Conservation (phyloP, 1,140 invertebrate genomes). For the Drosophila azteca region DNA sequence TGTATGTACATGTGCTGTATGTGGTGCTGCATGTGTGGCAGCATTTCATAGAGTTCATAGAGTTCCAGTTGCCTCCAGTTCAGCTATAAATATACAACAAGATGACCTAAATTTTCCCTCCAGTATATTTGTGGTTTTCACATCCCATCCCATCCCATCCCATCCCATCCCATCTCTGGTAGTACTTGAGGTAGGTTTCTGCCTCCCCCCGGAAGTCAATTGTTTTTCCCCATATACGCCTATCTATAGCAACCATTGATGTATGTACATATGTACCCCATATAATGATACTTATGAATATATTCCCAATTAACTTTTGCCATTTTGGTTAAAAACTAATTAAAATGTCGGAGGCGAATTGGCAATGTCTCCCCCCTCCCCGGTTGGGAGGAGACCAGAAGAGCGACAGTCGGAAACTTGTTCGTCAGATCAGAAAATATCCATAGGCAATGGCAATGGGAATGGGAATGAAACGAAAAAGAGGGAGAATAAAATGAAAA, state of each 20-base stretch:
- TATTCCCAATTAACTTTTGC: conserved; percentile 47
- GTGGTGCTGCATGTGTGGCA: conserved; percentile 21
- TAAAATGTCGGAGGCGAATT: conserved; percentile 60
- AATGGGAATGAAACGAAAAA: conserved; percentile 5
- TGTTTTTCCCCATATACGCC: too few species aligned
- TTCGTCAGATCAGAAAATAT: conserved; percentile 40
- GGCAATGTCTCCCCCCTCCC: conserved; percentile 9
- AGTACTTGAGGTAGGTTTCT: conserved; percentile 53
- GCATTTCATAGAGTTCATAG: too few species aligned
- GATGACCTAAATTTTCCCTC: conserved; percentile 42
- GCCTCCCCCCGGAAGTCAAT: conserved; percentile 20
- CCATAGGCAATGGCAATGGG: conserved; percentile 7
- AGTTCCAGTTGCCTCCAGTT: background rate
- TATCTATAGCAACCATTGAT: too few species aligned
- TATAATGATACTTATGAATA: conserved; percentile 23
- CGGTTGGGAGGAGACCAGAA: conserved; percentile 16
- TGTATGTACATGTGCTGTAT: conserved; percentile 10
- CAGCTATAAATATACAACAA: conserved; percentile 36
- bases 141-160: too few species aligned
- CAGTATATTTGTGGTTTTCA: conserved; percentile 12
- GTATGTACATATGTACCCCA: too few species aligned
- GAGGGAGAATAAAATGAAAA: conserved; percentile 12
- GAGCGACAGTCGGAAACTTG: conserved; percentile 35
- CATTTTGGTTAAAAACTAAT: conserved; percentile 65
- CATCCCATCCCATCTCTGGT: background rate